Conservation (phyloP, 2,888 invertebrate genomes). For the Noctua pronuba region DNA sequence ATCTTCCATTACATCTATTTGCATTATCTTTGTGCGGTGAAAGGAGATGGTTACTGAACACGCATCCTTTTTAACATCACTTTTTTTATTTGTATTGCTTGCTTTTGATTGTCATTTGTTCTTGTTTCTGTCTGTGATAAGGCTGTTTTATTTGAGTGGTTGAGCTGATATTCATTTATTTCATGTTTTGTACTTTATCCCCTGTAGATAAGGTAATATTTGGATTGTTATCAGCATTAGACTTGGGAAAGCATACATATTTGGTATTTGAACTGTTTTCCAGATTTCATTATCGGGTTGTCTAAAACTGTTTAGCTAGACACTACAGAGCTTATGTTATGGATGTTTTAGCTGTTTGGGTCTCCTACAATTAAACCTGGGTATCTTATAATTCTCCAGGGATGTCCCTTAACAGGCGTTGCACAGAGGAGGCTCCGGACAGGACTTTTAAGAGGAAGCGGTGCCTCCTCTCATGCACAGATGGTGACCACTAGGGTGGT, state of each 20-base stretch:
- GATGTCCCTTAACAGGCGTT: too few species aligned
- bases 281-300: not conserved
- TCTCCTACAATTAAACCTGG: not conserved
- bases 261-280: not conserved
- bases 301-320: not conserved
- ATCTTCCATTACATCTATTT: conserved; percentile 25
- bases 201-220: not conserved
- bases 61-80: conserved; percentile 2
- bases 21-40: not conserved
- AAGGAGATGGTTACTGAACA: conserved; percentile 17
- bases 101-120: not conserved
- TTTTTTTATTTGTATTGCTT: not conserved
- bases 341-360: not conserved
- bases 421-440: too few species aligned
- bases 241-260: not conserved
- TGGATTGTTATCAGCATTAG: not conserved
- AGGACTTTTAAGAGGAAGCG: too few species aligned
- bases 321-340: not conserved
- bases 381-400: too few species aligned
- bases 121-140: not conserved
- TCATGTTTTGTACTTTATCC: not conserved
- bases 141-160: not conserved
- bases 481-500: too few species aligned
- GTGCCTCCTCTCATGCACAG: too few species aligned
- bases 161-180: not conserved